Evolutionary conservation across 2,888 invertebrate species (phyloP), one percentile per base, ranked within the genome.

Genomic region (Lapara coniferarum): DNA sequence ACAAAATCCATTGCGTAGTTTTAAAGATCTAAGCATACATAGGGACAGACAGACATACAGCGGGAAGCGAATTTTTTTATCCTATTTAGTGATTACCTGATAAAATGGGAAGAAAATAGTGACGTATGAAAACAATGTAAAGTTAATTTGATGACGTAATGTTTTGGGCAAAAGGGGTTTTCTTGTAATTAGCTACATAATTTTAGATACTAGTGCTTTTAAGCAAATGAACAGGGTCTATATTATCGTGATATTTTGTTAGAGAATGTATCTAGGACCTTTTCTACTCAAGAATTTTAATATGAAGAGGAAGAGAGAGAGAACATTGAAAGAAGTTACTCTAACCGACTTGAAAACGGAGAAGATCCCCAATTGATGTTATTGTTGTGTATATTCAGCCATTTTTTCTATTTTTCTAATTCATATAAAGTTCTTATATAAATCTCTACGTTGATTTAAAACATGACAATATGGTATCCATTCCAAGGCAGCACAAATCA

Each of bases 61-160:
- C n/a, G n/a, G n/a, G n/a, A n/a, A n/a, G n/a, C n/a, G n/a, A n/a
- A n/a, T n/a, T n/a, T n/a, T n/a, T n/a, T n/a, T n/a, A n/a, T n/a
- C n/a, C n/a, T n/a, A n/a, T n/a, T n/a, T n/a, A n/a, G n/a, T n/a
- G n/a, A n/a, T 46, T 12, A 16, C 19, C 13, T 63, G 19, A 1
- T 63, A 55, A 55, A 3, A 55, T 49, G 63, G 19, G 49, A 63
- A 63, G 19, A 19, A 16, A 63, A 63, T 12, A 16, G 46, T 63
- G 49, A 63, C 25, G 6, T 49, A 8, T 63, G 19, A 13, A 19
- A 19, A 6, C 10, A n/a, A 46, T n/a, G 16, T 46, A 16, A 46
- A 44, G n/a, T 13, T 46, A 10, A 59, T 10, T 59, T 30, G 30
- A 59, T 44, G 59, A 44, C 59, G 59, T 59, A 37, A 59, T 46